Conservation (phyloP, 2,888 invertebrate species). For the Hedya salicella region DNA sequence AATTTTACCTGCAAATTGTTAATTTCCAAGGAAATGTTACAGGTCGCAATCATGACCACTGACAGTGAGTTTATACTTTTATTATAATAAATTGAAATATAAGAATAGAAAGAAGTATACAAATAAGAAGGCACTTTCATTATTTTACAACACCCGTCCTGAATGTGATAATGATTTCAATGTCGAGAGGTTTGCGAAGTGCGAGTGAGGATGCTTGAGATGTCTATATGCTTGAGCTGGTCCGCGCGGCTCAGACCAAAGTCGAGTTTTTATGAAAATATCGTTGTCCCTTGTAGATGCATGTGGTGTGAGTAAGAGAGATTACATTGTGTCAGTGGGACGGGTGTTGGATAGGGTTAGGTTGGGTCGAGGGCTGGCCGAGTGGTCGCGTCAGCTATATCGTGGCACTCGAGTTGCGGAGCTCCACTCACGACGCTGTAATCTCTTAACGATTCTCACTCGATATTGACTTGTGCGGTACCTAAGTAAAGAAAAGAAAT, state of each 20-base stretch:
- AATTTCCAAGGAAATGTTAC: too few relatives aligned
- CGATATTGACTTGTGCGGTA: slow-evolving; percentile 36
- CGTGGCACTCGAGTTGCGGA: slow-evolving; percentile 47
- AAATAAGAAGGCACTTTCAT: background rate
- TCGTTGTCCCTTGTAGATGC: slow-evolving; percentile 16
- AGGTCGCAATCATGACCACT: too few relatives aligned
- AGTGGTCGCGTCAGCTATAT: slow-evolving; percentile 52
- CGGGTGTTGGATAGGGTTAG: slow-evolving; percentile 36
- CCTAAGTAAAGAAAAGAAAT: slow-evolving; percentile 1
- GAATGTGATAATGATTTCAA: slow-evolving; percentile 33
- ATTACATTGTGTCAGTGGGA: background rate
- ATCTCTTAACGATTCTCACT: slow-evolving; percentile 52
- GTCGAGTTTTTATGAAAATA: slow-evolving; percentile 19
- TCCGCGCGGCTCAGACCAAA: slow-evolving; percentile 9
- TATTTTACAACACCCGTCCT: slow-evolving; percentile 7
- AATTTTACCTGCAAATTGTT: too few relatives aligned
- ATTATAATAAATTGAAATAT: too few relatives aligned
- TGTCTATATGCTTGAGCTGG: slow-evolving; percentile 19
- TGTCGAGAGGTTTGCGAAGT: slow-evolving; percentile 28
- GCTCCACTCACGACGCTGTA: slow-evolving; percentile 53
- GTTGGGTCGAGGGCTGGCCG: slow-evolving; percentile 48
- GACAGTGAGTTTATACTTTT: too few relatives aligned
- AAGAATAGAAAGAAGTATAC: background rate
- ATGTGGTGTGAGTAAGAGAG: slow-evolving; percentile 29
- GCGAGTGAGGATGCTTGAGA: slow-evolving; percentile 27